These are phyloP conservation scores for Glossophaga mutica DNA, from an alignment of 2,797 vertebrate genomes.

Conservation along the genomic window DNA sequence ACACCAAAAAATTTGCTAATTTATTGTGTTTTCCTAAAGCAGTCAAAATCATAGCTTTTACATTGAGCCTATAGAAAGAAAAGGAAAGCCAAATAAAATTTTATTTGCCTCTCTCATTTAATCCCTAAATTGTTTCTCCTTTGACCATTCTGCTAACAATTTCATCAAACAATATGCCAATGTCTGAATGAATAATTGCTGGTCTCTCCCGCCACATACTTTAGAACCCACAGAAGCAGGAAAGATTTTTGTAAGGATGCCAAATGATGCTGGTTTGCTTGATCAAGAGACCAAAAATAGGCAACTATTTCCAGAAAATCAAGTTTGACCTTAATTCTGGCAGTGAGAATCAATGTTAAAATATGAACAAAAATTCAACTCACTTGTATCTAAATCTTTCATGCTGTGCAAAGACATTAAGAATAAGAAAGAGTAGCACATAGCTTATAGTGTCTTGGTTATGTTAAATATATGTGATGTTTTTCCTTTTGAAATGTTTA, in stretches of 20 bases:
- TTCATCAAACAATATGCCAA: background rate
- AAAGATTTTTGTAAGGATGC: background rate
- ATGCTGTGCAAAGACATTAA: background rate
- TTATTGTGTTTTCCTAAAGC: background rate
- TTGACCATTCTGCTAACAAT: background rate
- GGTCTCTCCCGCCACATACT: background rate
- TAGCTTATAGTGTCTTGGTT: background rate
- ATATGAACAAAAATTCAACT: background rate
- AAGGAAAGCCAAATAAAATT: background rate
- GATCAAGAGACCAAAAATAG: background rate
- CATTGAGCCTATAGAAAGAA: background rate
- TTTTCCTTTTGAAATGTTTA: background rate
- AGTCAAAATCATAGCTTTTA: background rate
- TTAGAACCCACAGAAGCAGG: background rate
- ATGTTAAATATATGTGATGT: background rate
- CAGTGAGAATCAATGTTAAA: background rate
- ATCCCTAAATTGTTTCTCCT: background rate
- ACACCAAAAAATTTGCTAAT: background rate
- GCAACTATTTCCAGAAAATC: conserved; percentile 35
- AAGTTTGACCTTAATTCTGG: background rate
- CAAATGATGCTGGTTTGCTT: conserved; percentile 10
- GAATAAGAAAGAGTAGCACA: background rate
- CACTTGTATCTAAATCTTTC: background rate
- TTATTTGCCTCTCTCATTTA: background rate
- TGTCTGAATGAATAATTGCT: background rate